A percentile compares a stretch with the other conserved stretches of the same genome.
phyloP scores from a whole-genome alignment of 2,113 vertebrate species.

The Meles meles region DNA sequence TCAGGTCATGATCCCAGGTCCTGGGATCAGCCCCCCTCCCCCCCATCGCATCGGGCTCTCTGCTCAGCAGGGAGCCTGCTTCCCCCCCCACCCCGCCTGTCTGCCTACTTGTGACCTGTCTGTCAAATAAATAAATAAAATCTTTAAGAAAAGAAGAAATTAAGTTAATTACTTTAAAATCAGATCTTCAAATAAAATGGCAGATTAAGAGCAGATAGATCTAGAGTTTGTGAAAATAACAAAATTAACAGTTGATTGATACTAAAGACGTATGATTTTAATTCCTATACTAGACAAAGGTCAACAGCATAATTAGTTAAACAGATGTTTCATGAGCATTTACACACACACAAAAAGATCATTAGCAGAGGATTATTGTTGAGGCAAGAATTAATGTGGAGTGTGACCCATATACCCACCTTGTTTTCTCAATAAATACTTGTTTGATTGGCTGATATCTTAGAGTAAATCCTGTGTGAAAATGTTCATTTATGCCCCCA shows the following conservation, averaged over 20 bases:
- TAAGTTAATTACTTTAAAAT: neutral
- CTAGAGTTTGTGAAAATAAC: neutral
- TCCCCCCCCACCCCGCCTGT: no score
- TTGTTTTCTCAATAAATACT: conserved; percentile 29
- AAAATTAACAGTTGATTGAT: neutral
- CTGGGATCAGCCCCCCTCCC: no score
- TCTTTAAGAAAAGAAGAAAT: neutral
- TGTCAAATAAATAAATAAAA: no score
- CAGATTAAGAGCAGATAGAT: neutral
- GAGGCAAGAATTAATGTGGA: conserved; percentile 6
- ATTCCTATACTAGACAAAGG: conserved; percentile 17
- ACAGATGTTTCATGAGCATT: conserved; percentile 15
- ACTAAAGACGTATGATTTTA: conserved; percentile 22
- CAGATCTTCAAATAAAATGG: conserved; percentile 14
- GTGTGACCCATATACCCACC: neutral
- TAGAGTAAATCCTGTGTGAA: neutral
- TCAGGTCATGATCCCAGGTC: no score
- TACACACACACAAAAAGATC: neutral
- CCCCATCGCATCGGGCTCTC: no score
- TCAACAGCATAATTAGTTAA: conserved; percentile 25
- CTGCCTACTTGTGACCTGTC: no score
- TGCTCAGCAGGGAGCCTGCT: no score
- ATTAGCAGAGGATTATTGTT: neutral
- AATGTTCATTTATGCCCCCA: neutral
- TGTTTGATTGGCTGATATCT: neutral